Conservation (phyloP, 2,797 vertebrate genomes). For the Pantherophis alleghaniensis region DNA sequence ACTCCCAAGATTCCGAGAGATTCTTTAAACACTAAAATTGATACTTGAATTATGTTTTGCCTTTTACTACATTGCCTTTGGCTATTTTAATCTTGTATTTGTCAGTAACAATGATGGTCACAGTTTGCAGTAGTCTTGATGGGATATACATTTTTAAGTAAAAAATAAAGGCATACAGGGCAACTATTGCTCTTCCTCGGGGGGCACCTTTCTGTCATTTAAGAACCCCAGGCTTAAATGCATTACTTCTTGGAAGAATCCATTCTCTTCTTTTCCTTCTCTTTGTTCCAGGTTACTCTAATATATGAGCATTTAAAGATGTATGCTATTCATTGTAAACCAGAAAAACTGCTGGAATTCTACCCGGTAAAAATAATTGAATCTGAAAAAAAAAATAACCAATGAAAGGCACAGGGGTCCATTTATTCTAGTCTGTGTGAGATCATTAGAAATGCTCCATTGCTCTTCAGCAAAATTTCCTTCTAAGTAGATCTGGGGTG, state of each 20-base stretch:
- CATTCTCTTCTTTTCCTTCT: background rate
- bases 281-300: background rate
- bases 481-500: constrained; percentile 6
- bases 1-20: background rate
- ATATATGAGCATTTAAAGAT: background rate
- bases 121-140: background rate
- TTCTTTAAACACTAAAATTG: background rate
- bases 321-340: background rate
- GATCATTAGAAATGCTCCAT: background rate
- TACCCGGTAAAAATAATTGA: background rate
- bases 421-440: background rate
- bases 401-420: background rate
- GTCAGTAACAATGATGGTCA: background rate
- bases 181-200: background rate
- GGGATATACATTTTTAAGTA: background rate
- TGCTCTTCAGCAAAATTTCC: background rate
- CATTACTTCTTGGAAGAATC: background rate
- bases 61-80: background rate
- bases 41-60: background rate
- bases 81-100: background rate
- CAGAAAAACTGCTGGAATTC: background rate
- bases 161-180: background rate
- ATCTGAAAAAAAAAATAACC: background rate
- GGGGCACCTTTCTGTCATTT: background rate
- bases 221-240: background rate